These are phyloP conservation scores for Xanthorhoe designata DNA, from an alignment of 2,888 invertebrate genomes.

Conservation along the genomic window DNA sequence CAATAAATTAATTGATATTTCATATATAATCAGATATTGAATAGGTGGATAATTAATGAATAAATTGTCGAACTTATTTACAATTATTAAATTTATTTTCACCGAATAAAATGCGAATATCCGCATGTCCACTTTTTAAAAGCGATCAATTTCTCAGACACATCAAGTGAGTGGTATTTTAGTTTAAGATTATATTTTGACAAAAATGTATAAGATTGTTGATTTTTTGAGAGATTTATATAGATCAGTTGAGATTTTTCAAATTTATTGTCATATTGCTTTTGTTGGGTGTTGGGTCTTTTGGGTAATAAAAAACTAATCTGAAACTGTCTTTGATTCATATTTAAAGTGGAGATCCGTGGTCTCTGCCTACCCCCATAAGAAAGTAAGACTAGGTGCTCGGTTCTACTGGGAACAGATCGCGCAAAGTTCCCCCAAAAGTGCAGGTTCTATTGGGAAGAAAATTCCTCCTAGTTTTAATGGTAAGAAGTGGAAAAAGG, in stretches of 20 bases:
- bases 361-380: too few species aligned
- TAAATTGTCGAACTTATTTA: constrained; percentile 51
- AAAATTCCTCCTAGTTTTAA: too few species aligned
- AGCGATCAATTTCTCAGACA: constrained; percentile 9
- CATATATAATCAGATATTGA: constrained; percentile 22
- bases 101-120: constrained; percentile 19
- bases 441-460: too few species aligned
- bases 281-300: constrained; percentile 59
- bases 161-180: constrained; percentile 16
- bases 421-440: too few species aligned
- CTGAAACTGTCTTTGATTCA: constrained; percentile 6
- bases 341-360: too few species aligned
- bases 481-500: too few species aligned
- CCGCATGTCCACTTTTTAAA: constrained; percentile 24
- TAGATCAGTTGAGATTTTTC: constrained; percentile 42
- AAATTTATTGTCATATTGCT: constrained; percentile 32
- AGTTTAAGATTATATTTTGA: constrained; percentile 27
- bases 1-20: constrained; percentile 14
- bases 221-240: constrained; percentile 49
- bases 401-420: too few species aligned
- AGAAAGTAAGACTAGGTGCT: too few species aligned
- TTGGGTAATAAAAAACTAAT: constrained; percentile 57
- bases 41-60: constrained; percentile 51
- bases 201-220: constrained; percentile 36
- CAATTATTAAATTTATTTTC: background rate